Percentiles rank a stretch among this genome's conserved stretches.
These are phyloP conservation scores for Tenualosa thibaudeaui DNA, from an alignment of 2,797 vertebrate genomes.

Conservation along the genomic window DNA sequence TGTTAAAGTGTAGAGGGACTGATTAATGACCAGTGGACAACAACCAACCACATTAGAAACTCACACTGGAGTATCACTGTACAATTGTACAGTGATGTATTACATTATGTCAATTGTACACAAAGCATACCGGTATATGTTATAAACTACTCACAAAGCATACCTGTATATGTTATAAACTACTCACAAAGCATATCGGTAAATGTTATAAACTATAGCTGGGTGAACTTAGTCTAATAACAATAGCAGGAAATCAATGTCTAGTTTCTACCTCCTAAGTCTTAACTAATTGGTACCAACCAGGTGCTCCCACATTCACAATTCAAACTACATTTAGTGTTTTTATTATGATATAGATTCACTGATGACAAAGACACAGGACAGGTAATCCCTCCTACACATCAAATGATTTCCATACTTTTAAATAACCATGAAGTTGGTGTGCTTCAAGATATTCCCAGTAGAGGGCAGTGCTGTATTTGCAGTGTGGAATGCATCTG, in stretches of 20 bases:
- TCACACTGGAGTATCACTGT: not conserved
- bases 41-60: not conserved
- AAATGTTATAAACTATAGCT: not conserved
- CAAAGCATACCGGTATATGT: not conserved
- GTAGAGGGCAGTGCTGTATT: slow-evolving; percentile 36
- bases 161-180: not conserved
- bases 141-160: not conserved
- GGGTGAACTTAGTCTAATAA: too few relatives aligned
- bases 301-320: not conserved
- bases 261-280: too few relatives aligned
- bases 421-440: not conserved
- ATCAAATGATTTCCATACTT: not conserved
- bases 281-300: not conserved
- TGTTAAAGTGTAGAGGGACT: not conserved
- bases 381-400: not conserved
- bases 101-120: not conserved
- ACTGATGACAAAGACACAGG: not conserved
- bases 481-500: not conserved
- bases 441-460: not conserved
- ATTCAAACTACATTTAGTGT: not conserved
- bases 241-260: too few relatives aligned
- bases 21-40: not conserved
- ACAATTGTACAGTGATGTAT: not conserved
- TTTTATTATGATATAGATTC: too few relatives aligned
- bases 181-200: not conserved